A percentile compares a stretch with the other conserved stretches of the same genome.
These are phyloP conservation scores for Psix sp. DNA, from an alignment of 1,140 invertebrate species.

Conservation along the genomic window DNA sequence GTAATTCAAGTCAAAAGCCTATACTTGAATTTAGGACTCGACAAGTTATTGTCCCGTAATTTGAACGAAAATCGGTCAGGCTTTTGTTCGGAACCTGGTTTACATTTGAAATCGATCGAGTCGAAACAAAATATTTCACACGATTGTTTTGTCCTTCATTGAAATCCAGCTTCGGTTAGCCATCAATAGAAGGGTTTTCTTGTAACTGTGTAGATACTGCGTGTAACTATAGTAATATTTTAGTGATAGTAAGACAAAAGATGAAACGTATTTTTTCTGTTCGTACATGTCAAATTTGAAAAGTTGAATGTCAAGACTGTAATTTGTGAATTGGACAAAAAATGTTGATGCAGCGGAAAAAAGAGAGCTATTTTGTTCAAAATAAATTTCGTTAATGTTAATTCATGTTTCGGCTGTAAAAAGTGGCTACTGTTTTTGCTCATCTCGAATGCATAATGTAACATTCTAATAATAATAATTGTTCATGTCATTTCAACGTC, in stretches of 20 bases:
- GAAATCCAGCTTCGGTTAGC: too few relatives aligned
- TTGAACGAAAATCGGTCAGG: too few relatives aligned
- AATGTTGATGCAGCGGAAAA: constrained; percentile 1
- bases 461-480: constrained; percentile 3
- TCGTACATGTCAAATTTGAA: constrained; percentile 6
- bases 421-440: constrained; percentile 18
- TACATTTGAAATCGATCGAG: too few relatives aligned
- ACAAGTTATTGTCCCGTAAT: too few relatives aligned
- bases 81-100: too few relatives aligned
- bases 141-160: too few relatives aligned
- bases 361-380: constrained; percentile 10
- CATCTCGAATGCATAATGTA: background rate
- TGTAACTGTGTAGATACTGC: constrained; percentile 54
- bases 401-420: constrained; percentile 12
- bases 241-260: constrained; percentile 11
- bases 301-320: too few relatives aligned
- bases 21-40: too few relatives aligned
- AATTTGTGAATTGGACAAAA: too few relatives aligned
- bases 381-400: constrained; percentile 14
- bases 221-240: constrained; percentile 48
- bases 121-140: too few relatives aligned
- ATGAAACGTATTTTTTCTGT: constrained; percentile 19
- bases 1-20: too few relatives aligned
- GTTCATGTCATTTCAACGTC: constrained; percentile 7
- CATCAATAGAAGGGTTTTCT: constrained; percentile 15